Evolutionary conservation across 2,888 invertebrate genomes (phyloP).

Genomic region (Clistopyga incitator): DNA sequence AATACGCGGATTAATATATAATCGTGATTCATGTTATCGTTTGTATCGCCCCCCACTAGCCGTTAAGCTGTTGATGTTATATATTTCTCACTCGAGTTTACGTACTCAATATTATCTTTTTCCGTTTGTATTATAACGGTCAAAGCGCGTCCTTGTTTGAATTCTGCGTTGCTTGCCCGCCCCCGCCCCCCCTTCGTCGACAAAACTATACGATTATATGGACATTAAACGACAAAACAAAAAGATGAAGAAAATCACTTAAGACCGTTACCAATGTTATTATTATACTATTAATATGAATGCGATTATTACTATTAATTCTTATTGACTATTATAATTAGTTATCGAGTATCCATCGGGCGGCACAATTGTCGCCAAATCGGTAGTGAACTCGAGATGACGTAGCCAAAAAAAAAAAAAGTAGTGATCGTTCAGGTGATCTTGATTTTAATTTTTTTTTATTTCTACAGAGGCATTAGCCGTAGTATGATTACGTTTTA

Average conservation of each 20-base stretch:
- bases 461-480: constrained; percentile 61
- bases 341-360: constrained; percentile 59
- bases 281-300: constrained; percentile 73
- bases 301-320: constrained; percentile 69
- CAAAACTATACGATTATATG: constrained; percentile 27
- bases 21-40: constrained; percentile 84
- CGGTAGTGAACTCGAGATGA: constrained; percentile 63
- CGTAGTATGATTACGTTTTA: constrained; percentile 62
- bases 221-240: constrained; percentile 47
- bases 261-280: constrained; percentile 82
- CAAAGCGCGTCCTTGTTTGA: constrained; percentile 71
- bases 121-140: constrained; percentile 61
- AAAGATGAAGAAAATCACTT: constrained; percentile 71
- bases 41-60: constrained; percentile 78
- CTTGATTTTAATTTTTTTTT: constrained; percentile 48
- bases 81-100: constrained; percentile 80
- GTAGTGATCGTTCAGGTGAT: constrained; percentile 52
- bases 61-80: constrained; percentile 84
- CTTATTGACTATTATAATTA: constrained; percentile 65
- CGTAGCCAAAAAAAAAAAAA: constrained; percentile 68
- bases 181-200: constrained; percentile 56
- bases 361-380: constrained; percentile 31
- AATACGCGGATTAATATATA: constrained; percentile 50
- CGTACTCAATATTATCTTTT: constrained; percentile 71
- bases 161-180: constrained; percentile 73